Conservation (phyloP, 2,113 vertebrate genomes). For the Capricornis sumatraensis region DNA sequence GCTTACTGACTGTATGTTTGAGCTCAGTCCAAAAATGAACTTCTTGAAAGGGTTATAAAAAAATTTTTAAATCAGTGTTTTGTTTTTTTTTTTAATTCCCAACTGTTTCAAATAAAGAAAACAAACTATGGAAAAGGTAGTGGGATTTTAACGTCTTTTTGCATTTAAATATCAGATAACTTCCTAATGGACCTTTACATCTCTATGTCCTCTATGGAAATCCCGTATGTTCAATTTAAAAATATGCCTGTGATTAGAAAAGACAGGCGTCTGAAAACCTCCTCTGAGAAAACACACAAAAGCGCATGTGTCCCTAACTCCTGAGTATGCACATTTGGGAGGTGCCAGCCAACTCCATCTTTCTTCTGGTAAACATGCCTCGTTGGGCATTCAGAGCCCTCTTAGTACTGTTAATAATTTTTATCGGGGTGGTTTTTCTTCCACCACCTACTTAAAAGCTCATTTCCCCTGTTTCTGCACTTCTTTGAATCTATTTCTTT, state of each 20-base stretch:
- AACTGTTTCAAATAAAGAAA: constrained; percentile 67
- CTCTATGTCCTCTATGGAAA: constrained; percentile 29
- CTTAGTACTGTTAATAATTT: constrained; percentile 52
- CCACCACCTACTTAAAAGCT: constrained; percentile 51
- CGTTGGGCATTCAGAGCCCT: not conserved
- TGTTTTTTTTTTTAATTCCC: constrained; percentile 55
- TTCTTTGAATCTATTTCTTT: constrained; percentile 2
- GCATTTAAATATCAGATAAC: constrained; percentile 65
- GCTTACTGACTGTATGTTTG: constrained; percentile 51
- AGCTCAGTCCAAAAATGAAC: constrained; percentile 62
- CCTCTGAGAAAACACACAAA: constrained; percentile 57
- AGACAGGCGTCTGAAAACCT: constrained; percentile 31
- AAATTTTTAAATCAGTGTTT: constrained; percentile 11
- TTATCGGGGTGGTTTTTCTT: constrained; percentile 45
- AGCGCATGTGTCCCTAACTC: constrained; percentile 29
- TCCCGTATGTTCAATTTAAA: constrained; percentile 44
- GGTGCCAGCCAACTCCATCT: constrained; percentile 42
- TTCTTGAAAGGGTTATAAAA: constrained; percentile 64
- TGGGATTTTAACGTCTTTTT: constrained; percentile 57
- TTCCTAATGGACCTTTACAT: constrained; percentile 61
- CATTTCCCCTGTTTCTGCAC: not conserved
- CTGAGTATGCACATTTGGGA: constrained; percentile 24
- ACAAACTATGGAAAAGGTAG: constrained; percentile 59
- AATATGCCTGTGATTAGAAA: constrained; percentile 44
- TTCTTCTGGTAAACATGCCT: constrained; percentile 64